Evolutionary conservation across 1,140 invertebrate species (phyloP), one percentile per base, ranked within the genome.

Genomic region (Bombus terrestris): DNA sequence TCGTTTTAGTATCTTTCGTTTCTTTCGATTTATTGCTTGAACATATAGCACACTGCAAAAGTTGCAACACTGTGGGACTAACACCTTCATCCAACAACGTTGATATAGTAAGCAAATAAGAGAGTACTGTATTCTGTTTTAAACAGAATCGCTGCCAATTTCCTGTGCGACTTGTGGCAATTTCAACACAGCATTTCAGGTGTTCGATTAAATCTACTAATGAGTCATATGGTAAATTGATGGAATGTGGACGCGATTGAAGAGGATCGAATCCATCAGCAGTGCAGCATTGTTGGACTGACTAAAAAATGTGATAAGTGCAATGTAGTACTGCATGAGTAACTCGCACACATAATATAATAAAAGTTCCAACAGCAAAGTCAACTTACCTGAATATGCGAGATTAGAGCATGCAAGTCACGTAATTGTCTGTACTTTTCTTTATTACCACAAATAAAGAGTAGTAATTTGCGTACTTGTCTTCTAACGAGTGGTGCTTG

Each of bases 71-170:
- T 15, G 98, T 98, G 64, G 98, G 97, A 83, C 98, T 98, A 9
- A 99, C 98, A 69, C 98, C 98, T 96, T 99, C 98, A 93, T 99
- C 98, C 47, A 99, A 95, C 47, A 98, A 95, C 39, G 96, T 95
- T 0, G 95, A 95, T 47, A 95, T 93, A 3, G 92, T 93, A 59
- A 95, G 95, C 13, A 95, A 83, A 84, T 95, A 95, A 0, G 94
- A 95, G 0, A 95, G 77, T 39, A 99, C 96, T 0, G 98, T 97
- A 89, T 97, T 96, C 87, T 98, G 97, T 41, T 96, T 96, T 22
- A 97, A 94, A 93, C 98, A 99, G 94, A 98, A 99, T 90, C 97
- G 96, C 94, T 99, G 98, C 99, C 99, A 99, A 95, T 99, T 99
- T 81, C 97, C 97, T 0, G 98, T 98, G n/a, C 98, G 97, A 89